phyloP scores from a whole-genome alignment of 2,888 invertebrate species.

The Euplagia quadripunctaria region DNA sequence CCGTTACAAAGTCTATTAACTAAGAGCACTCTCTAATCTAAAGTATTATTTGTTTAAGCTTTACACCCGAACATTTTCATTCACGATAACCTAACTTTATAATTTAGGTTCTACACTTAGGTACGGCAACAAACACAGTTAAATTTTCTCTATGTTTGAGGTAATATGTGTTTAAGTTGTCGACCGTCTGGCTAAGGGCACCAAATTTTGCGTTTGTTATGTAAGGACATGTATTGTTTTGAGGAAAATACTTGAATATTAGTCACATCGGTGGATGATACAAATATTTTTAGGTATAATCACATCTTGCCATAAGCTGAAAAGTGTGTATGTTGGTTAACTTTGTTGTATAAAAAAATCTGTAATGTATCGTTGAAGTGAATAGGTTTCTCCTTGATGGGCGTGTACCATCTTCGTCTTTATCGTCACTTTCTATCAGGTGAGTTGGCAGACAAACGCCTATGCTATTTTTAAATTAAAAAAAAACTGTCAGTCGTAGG shows the following conservation, averaged over 20 bases:
- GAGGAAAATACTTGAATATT: neutral
- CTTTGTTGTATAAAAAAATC: no score
- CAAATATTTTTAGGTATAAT: no score
- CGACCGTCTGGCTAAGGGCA: slow-evolving; percentile 1
- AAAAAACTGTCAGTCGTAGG: no score
- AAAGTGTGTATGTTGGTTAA: no score
- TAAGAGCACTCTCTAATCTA: neutral
- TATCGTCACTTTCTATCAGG: no score
- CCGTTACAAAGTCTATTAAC: neutral
- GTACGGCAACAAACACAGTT: slow-evolving; percentile 34
- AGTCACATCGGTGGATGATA: neutral
- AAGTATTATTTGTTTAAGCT: neutral
- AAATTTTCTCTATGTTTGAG: slow-evolving; percentile 38
- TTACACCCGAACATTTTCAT: neutral
- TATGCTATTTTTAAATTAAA: no score
- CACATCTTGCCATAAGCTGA: no score
- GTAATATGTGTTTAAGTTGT: slow-evolving; percentile 17
- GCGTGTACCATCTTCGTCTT: no score
- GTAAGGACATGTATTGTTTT: neutral
- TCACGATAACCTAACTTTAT: slow-evolving; percentile 26
- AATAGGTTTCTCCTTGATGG: no score
- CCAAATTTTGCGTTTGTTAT: neutral
- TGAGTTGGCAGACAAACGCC: no score
- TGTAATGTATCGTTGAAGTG: no score
- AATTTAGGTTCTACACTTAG: slow-evolving; percentile 29